Evolutionary conservation across 1,140 invertebrate genomes (phyloP), one percentile per base, ranked within the genome.

Genomic region (Fopius arisanus): DNA sequence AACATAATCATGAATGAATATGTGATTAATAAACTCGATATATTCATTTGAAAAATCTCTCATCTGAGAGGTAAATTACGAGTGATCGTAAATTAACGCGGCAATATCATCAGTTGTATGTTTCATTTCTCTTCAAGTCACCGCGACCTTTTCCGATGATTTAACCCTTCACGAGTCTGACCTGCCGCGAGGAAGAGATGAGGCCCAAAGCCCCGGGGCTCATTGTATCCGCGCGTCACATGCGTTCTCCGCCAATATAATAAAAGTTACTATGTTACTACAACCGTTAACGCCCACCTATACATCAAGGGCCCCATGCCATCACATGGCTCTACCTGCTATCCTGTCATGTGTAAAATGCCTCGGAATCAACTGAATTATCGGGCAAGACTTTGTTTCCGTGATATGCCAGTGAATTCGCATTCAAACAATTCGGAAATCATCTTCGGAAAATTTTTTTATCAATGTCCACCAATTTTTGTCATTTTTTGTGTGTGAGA

Each of bases 211-310:
- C 29, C 67, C 75, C 19, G 19, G 23, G 10, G 19, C 54, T 59
- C 54, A 59, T 59, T 59, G 54, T 59, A 59, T 59, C 19, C 54
- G 54, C 54, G 73, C 74, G 78, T 77, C 76, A 75, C 77, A 72
- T 76, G 67, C 76, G 67, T 74, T 70, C 69, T 79, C 33, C 31
- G 75, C 78, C 78, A 80, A 82, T 83, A 83, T 84, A 85, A 85
- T 82, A 81, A 86, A 85, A 79, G 84, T 83, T 85, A 82, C 82
- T 83, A 83, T 83, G 80, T 83, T 82, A 81, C 80, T 78, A 80
- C 78, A 79, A 72, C 72, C 76, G 82, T 80, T 80, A 78, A 83
- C 83, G 81, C 83, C 85, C 82, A 75, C 65, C 81, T 76, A 86
- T 85, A 84, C 81, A 82, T 87, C 83, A 84, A 14, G 9, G 23